These are phyloP conservation scores for Sinocyclocheilus maitianheensis DNA, from an alignment of 2,113 vertebrate genomes.

Conservation along the genomic window DNA sequence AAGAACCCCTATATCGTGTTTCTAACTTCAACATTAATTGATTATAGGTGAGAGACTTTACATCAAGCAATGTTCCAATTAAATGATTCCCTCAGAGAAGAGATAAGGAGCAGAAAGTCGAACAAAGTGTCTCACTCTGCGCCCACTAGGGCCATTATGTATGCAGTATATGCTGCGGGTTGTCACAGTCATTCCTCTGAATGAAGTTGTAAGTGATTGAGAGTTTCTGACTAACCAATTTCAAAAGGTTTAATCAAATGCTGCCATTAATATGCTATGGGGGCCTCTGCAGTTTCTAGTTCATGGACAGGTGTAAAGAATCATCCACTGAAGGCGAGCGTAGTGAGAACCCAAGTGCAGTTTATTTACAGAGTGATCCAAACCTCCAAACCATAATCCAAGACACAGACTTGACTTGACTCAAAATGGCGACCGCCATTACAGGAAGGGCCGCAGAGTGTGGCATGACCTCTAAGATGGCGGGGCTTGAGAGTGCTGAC, in stretches of 20 bases:
- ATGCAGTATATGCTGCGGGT: neutral
- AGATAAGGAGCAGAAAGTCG: neutral
- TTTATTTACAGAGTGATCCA: too few species aligned
- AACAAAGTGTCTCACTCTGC: neutral
- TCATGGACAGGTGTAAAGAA: neutral
- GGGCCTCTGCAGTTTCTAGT: neutral
- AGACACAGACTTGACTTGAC: too few species aligned
- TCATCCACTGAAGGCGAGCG: too few species aligned
- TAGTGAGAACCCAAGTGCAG: too few species aligned
- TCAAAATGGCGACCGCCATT: too few species aligned
- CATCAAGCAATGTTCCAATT: neutral
- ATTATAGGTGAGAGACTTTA: constrained; percentile 6
- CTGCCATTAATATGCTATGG: neutral
- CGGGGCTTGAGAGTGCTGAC: too few species aligned
- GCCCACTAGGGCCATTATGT: neutral
- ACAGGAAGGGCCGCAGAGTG: too few species aligned
- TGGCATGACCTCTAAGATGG: too few species aligned
- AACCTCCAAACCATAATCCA: too few species aligned
- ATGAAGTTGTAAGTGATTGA: neutral
- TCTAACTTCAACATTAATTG: neutral
- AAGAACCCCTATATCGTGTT: neutral
- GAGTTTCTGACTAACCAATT: neutral
- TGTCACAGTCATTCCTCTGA: neutral
- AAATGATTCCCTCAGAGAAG: neutral
- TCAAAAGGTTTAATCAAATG: constrained; percentile 1